These are phyloP conservation scores for Lasioglossum baleicum DNA, from an alignment of 1,140 invertebrate genomes.

Conservation along the genomic window DNA sequence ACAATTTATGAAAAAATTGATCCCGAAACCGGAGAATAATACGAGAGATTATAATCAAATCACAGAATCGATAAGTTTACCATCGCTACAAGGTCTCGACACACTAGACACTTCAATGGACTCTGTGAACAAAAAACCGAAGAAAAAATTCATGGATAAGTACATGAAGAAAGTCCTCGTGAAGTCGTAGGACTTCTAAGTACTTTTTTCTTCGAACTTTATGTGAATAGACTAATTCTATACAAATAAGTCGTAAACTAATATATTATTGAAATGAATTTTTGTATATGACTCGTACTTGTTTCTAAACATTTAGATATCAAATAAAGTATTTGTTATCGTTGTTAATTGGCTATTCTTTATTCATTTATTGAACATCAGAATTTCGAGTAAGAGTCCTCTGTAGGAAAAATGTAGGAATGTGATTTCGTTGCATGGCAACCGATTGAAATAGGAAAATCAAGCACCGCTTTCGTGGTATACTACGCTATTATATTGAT, in stretches of 20 bases:
- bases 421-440: slow-evolving; percentile 27
- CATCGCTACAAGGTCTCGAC: slow-evolving; percentile 35
- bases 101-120: slow-evolving; percentile 12
- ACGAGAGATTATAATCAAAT: slow-evolving; percentile 17
- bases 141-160: slow-evolving; percentile 37
- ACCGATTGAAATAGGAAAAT: slow-evolving; percentile 20
- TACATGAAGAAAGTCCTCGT: slow-evolving; percentile 30
- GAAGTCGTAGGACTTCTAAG: slow-evolving; percentile 14
- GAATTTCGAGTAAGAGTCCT: no score
- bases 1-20: slow-evolving; percentile 29
- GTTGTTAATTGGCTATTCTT: no score
- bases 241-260: no score
- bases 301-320: no score
- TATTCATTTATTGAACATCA: no score
- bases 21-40: slow-evolving; percentile 17
- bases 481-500: background rate
- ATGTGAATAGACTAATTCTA: background rate
- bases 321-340: no score
- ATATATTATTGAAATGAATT: no score
- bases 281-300: no score
- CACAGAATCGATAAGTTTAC: slow-evolving; percentile 34
- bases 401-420: no score
- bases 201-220: background rate
- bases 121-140: background rate
- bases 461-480: background rate